Evolutionary conservation across 2,113 vertebrate species (phyloP).

Genomic region (Phrynosoma platyrhinos): DNA sequence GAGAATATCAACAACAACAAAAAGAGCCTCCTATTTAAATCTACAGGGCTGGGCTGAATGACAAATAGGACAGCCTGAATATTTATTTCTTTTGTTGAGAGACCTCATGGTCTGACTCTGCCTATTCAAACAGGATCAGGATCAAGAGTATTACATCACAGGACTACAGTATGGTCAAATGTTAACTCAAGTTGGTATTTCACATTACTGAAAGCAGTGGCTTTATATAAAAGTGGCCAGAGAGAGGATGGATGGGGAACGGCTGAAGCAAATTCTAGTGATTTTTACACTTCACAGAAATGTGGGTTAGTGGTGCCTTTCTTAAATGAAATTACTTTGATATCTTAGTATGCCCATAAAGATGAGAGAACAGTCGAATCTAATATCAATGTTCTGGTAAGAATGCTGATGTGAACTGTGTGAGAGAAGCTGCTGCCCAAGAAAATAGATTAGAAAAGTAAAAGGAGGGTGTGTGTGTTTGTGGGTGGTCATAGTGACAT

Average conservation of each 20-base stretch:
- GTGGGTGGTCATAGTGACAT: constrained; percentile 26
- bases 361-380: constrained; percentile 27
- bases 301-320: constrained; percentile 1
- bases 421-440: constrained; percentile 21
- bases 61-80: too few species aligned
- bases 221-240: background rate
- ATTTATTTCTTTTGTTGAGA: background rate
- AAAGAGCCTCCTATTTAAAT: background rate
- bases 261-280: constrained; percentile 10
- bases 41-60: too few species aligned
- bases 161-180: background rate
- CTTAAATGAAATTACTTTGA: constrained; percentile 41
- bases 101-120: constrained; percentile 23
- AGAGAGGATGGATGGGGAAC: background rate
- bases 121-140: constrained; percentile 17
- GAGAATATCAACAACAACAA: background rate
- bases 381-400: constrained; percentile 54
- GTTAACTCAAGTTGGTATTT: constrained; percentile 32
- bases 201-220: background rate
- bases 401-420: constrained; percentile 38
- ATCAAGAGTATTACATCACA: constrained; percentile 29
- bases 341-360: constrained; percentile 28
- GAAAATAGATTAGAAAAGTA: constrained; percentile 42
- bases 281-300: constrained; percentile 16
- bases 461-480: background rate